Evolutionary conservation across 2,113 vertebrate genomes (phyloP), one percentile per base, ranked within the genome.

Genomic region (Serilophus lunatus): DNA sequence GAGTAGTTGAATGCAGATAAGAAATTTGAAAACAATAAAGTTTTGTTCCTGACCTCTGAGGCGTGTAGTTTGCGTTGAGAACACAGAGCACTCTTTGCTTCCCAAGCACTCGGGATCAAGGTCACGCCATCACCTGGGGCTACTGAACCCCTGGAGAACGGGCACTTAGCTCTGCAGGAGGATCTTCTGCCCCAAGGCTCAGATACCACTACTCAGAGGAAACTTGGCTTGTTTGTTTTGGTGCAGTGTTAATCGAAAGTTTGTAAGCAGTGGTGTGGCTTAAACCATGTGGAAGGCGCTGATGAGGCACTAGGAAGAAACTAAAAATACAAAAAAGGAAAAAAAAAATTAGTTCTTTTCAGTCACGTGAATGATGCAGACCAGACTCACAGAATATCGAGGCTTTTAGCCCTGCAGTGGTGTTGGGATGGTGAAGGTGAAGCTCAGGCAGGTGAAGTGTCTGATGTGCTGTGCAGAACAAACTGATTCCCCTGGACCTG

Each of bases 21-120:
- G 82, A 86, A 91, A 86, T 92, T 69, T 71, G 91, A 61, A 90
- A 95, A 96, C 92, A 97, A 94, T 96, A 42, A 95, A 77, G 60
- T 86, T 91, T 94, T 95, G 70, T 96, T 96, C 56, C 84, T 88
- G 93, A 74, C 71, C 69, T 95, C 47, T 84, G 65, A 92, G 79
- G 61, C 8, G 6, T 93, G 83, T 70, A 83, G 78, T 91, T 96
- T 49, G 26, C 93, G 50, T 74, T 13, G 44, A 70, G 86, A 91
- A 47, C 82, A 36, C 19, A 0, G 3, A 82, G 90, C 18, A 9
- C 70, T 63, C 20, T 38, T 22, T 71, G 57, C 54, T 42, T 82
- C 29, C 5, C 1, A 7, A 53, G 60, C 13, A 1, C 19, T 72
- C 44, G 26, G 59, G 56, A 56, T 78, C 0, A 15, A 72, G 87